Evolutionary conservation across 1,140 invertebrate species (phyloP).

Genomic region (Tribolium castaneum): DNA sequence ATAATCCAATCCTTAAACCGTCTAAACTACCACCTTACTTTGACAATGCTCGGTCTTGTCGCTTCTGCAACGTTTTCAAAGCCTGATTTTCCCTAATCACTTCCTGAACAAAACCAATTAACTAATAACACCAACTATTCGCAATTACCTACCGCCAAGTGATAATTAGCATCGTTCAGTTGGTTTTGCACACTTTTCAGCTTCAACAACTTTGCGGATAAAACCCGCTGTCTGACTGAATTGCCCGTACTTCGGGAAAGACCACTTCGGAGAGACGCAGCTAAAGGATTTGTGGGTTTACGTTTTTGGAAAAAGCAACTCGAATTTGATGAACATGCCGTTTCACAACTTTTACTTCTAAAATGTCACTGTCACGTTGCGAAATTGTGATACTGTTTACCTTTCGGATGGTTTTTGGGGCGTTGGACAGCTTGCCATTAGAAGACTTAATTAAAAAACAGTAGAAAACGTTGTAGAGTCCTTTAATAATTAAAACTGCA

Average conservation of each 20-base stretch:
- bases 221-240: conserved; percentile 73
- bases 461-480: conserved; percentile 15
- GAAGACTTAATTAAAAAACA: conserved; percentile 10
- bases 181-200: conserved; percentile 83
- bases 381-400: not conserved
- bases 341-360: conserved; percentile 59
- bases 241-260: conserved; percentile 47
- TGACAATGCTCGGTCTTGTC: conserved; percentile 78
- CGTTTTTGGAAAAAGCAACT: conserved; percentile 60
- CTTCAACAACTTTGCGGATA: conserved; percentile 80
- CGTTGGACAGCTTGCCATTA: not conserved
- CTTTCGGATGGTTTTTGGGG: conserved; percentile 13
- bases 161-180: conserved; percentile 80
- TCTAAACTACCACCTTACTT: conserved; percentile 62
- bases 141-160: conserved; percentile 72
- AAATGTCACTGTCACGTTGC: conserved; percentile 43
- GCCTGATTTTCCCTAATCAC: conserved; percentile 79
- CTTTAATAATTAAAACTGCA: conserved; percentile 43
- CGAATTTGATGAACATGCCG: conserved; percentile 60
- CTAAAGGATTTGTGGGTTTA: conserved; percentile 59
- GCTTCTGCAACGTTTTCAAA: conserved; percentile 77
- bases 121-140: not conserved
- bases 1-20: conserved; percentile 12
- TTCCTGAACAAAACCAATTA: conserved; percentile 66
- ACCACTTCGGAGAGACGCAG: conserved; percentile 45